Percentiles rank a stretch among this genome's conserved stretches.
Conservation (phyloP, 2,113 vertebrate genomes). For the Psilopogon haemacephalus region DNA sequence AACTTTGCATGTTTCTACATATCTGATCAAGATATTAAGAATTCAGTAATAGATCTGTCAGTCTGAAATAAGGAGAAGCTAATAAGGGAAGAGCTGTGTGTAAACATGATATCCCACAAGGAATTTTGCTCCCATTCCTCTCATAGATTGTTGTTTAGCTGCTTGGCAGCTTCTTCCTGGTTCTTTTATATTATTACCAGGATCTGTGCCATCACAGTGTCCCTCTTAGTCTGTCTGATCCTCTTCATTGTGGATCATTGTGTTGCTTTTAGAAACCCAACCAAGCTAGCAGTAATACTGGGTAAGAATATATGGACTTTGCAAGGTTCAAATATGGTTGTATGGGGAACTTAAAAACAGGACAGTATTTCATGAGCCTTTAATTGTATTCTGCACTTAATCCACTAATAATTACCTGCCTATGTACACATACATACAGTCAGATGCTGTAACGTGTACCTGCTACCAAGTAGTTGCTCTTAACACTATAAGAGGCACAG, state of each 20-base stretch:
- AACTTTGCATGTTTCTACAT: background rate
- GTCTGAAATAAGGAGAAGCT: background rate
- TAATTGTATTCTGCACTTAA: background rate
- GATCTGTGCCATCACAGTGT: accelerated
- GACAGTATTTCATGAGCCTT: background rate
- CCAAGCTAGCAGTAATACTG: background rate
- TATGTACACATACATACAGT: background rate
- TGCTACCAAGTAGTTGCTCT: background rate
- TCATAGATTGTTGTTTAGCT: background rate
- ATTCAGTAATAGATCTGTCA: background rate
- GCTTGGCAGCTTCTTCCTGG: background rate
- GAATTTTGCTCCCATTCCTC: background rate
- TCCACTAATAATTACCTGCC: background rate
- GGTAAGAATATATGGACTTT: background rate
- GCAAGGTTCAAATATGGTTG: background rate
- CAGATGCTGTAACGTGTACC: background rate
- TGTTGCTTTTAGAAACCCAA: background rate
- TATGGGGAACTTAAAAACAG: background rate
- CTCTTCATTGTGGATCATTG: background rate
- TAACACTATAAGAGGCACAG: background rate
- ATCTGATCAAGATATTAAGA: background rate
- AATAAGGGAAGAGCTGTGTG: background rate
- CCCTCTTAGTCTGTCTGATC: background rate
- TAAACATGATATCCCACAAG: background rate
- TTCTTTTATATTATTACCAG: background rate